Evolutionary conservation across 2,797 vertebrate species (phyloP).

Genomic region (Falco novaeseelandiae): DNA sequence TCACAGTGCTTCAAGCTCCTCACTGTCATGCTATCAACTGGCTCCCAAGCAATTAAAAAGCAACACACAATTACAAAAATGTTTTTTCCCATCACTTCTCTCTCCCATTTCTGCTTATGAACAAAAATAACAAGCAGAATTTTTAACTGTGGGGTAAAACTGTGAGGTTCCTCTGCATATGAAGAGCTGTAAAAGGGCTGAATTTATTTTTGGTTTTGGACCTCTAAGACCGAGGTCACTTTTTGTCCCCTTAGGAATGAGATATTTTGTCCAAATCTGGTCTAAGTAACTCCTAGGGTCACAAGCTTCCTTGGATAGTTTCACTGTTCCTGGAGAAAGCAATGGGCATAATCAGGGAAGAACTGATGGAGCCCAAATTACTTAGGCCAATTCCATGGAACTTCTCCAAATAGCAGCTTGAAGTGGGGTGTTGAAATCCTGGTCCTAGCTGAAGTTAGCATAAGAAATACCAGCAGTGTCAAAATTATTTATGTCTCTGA

Average conservation of each 20-base stretch:
- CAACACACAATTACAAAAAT: background rate
- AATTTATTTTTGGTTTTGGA: slow-evolving; percentile 28
- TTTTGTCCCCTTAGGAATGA: slow-evolving; percentile 35
- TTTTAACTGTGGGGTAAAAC: background rate
- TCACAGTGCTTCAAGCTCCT: background rate
- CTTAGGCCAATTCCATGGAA: background rate
- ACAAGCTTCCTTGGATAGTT: background rate
- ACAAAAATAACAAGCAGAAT: background rate
- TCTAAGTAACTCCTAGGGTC: background rate
- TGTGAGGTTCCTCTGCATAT: background rate
- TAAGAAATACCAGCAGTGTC: background rate
- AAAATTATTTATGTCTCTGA: background rate
- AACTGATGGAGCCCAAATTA: background rate
- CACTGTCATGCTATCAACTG: background rate
- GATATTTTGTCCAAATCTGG: slow-evolving; percentile 34
- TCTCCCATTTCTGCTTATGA: background rate
- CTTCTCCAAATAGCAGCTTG: background rate
- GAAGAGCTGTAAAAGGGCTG: background rate
- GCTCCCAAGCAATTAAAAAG: slow-evolving; percentile 32
- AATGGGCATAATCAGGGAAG: background rate
- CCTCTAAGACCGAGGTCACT: background rate
- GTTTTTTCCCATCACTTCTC: background rate
- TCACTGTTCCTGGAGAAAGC: background rate
- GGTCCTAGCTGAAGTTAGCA: background rate
- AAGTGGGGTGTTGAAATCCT: background rate